phyloP scores from a whole-genome alignment of 64 coral and sea anemone species.

The Stichodactyla mertensii region DNA sequence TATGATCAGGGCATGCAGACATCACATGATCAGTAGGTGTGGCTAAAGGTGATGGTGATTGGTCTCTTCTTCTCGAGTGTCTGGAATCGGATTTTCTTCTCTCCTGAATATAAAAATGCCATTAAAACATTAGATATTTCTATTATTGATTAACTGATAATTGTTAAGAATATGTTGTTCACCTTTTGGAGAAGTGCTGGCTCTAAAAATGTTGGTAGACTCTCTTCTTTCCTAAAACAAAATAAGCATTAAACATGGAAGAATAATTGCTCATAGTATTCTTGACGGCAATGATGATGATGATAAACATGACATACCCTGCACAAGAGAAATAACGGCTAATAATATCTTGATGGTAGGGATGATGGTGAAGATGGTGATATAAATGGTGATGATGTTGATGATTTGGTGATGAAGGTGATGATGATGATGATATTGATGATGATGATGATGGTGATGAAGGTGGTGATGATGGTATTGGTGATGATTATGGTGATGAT shows the following conservation, averaged over 20 bases:
- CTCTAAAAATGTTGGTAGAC: conserved; percentile 31
- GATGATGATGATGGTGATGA: not conserved
- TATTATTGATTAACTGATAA: not conserved
- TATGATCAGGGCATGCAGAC: not conserved
- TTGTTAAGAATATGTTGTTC: not conserved
- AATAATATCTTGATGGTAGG: too few species aligned
- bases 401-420: not conserved
- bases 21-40: not conserved
- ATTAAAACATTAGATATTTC: not conserved
- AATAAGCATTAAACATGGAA: not conserved
- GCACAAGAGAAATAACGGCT: too few species aligned
- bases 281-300: not conserved
- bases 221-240: conserved; percentile 8
- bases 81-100: conserved; percentile 9
- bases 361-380: not conserved
- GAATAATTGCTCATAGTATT: too few species aligned
- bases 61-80: conserved; percentile 6
- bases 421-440: not conserved
- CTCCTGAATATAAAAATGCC: not conserved
- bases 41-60: conserved; percentile 6
- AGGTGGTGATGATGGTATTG: not conserved
- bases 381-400: not conserved
- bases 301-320: not conserved
- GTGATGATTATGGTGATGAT: not conserved
- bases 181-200: conserved; percentile 6